Conservation (phyloP, 2,888 invertebrate genomes). For the Operophtera brumata region DNA sequence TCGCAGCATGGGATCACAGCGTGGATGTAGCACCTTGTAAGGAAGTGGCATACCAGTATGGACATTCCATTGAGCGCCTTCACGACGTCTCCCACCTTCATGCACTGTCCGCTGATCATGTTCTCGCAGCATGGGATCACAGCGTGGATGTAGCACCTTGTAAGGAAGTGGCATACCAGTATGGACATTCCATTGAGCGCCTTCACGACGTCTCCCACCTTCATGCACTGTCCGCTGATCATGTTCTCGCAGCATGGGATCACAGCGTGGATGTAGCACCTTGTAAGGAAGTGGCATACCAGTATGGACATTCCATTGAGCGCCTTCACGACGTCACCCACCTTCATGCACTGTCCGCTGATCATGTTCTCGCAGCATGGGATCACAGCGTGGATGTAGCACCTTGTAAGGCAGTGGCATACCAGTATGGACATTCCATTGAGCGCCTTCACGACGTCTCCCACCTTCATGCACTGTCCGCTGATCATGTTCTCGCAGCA, state of each 20-base stretch:
- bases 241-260: conserved; percentile 91
- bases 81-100: conserved; percentile 90
- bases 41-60: conserved; percentile 81
- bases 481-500: conserved; percentile 91
- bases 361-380: conserved; percentile 92
- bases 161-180: conserved; percentile 75
- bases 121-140: conserved; percentile 91
- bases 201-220: conserved; percentile 89
- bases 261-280: conserved; percentile 58
- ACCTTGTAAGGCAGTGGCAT: no score
- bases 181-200: conserved; percentile 90
- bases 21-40: no score
- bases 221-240: conserved; percentile 88
- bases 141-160: conserved; percentile 39
- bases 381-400: no score
- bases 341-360: conserved; percentile 88
- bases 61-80: conserved; percentile 89
- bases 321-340: conserved; percentile 89
- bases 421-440: conserved; percentile 89
- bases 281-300: no score
- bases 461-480: conserved; percentile 89
- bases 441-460: conserved; percentile 89
- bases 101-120: conserved; percentile 88
- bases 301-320: conserved; percentile 90
- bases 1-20: conserved; percentile 89